A percentile compares a stretch with the other conserved stretches of the same genome.
phyloP scores from a whole-genome alignment of 2,888 invertebrate species.

The Phyllotreta striolata region DNA sequence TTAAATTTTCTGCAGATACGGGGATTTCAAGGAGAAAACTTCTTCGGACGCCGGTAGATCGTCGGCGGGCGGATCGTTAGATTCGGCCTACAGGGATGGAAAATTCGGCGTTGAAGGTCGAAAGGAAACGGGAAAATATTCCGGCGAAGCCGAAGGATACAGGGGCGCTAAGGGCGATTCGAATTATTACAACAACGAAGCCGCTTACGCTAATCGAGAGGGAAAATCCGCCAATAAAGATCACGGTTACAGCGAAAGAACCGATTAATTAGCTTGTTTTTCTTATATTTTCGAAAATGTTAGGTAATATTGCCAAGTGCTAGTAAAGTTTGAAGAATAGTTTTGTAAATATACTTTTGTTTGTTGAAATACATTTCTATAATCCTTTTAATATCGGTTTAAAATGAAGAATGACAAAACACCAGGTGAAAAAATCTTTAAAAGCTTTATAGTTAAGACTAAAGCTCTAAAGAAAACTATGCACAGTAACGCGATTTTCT shows the following conservation, averaged over 20 bases:
- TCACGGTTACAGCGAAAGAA: conserved; percentile 27
- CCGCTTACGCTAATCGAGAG: conserved; percentile 66
- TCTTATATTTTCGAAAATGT: conserved; percentile 11
- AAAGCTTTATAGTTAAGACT: background rate
- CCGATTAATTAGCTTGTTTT: too few relatives aligned
- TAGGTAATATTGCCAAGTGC: background rate
- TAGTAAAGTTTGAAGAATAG: conserved; percentile 11
- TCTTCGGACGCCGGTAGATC: conserved; percentile 66
- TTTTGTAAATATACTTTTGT: background rate
- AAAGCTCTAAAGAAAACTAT: conserved; percentile 11
- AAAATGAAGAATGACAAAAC: too few relatives aligned
- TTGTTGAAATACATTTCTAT: too few relatives aligned
- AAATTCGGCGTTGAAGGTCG: conserved; percentile 67
- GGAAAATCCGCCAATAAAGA: conserved; percentile 62
- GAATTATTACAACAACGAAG: conserved; percentile 65
- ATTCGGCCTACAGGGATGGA: conserved; percentile 64
- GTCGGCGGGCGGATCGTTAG: conserved; percentile 66
- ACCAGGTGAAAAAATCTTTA: too few relatives aligned
- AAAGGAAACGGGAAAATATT: conserved; percentile 64
- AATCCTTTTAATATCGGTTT: too few relatives aligned
- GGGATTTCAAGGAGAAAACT: conserved; percentile 65
- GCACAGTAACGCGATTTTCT: conserved; percentile 15
- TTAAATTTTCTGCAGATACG: conserved; percentile 45
- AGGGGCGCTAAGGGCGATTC: conserved; percentile 67
- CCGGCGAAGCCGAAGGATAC: conserved; percentile 64